Evolutionary conservation across 2,797 vertebrate genomes (phyloP).

Genomic region (Hydrocynus forskahlii): DNA sequence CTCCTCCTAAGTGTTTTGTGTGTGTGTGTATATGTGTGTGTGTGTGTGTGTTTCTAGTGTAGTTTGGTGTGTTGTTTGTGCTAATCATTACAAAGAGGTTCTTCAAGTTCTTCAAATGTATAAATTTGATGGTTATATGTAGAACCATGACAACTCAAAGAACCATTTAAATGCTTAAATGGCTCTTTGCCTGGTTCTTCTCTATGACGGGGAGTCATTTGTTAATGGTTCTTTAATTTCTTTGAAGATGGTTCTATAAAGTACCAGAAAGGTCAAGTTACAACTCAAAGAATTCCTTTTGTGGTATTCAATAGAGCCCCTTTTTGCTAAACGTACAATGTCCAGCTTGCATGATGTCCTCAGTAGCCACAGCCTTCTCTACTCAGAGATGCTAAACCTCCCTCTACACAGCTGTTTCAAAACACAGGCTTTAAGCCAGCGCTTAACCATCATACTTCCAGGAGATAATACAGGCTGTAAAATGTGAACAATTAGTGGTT

Average conservation of each 20-base stretch:
- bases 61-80: conserved; percentile 10
- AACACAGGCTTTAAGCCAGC: neutral
- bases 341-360: no score
- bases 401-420: neutral
- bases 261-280: no score
- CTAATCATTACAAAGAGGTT: neutral
- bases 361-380: no score
- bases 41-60: neutral
- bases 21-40: neutral
- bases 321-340: no score
- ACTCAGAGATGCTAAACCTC: neutral
- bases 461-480: no score
- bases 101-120: neutral
- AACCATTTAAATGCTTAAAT: neutral
- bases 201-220: neutral
- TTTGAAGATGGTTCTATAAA: no score
- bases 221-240: no score
- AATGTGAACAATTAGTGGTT: no score
- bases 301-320: neutral
- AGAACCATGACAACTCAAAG: neutral
- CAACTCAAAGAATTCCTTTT: neutral
- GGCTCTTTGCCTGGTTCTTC: neutral
- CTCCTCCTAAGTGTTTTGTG: neutral
- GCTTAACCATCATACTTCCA: neutral
- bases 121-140: no score